phyloP scores from a whole-genome alignment of 1,140 invertebrate genomes.

The Scaptomyza pallida region DNA sequence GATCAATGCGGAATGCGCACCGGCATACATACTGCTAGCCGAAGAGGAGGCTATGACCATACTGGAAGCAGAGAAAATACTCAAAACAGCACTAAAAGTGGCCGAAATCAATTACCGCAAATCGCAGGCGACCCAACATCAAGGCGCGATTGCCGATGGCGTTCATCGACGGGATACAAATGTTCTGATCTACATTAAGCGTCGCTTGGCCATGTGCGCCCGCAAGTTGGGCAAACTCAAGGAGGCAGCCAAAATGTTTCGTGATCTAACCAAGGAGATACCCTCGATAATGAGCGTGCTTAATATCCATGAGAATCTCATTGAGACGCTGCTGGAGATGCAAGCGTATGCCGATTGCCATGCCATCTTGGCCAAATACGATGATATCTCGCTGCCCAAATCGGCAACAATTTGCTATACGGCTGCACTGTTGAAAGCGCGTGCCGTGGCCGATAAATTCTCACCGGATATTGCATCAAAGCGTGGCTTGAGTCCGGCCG shows the following conservation, averaged over 20 bases:
- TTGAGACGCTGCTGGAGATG: constrained; percentile 97
- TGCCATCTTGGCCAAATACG: constrained; percentile 97
- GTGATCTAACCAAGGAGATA: constrained; percentile 98
- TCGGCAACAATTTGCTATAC: constrained; percentile 99
- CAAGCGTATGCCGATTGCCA: constrained; percentile 97
- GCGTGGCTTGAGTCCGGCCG: constrained; percentile 93
- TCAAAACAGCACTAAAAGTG: constrained; percentile 94
- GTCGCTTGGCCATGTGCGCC: constrained; percentile 98
- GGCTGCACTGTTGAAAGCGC: constrained; percentile 95
- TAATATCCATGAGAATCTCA: constrained; percentile 98
- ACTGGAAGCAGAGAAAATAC: constrained; percentile 93
- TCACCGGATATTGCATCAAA: constrained; percentile 95
- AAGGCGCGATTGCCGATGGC: constrained; percentile 90
- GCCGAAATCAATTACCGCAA: constrained; percentile 93
- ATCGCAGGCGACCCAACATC: constrained; percentile 90
- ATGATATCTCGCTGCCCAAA: constrained; percentile 97
- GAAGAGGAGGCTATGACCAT: constrained; percentile 98
- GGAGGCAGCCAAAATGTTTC: constrained; percentile 98
- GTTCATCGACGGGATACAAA: constrained; percentile 96
- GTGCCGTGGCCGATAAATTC: constrained; percentile 96
- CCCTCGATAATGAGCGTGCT: constrained; percentile 96
- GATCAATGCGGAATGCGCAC: constrained; percentile 96
- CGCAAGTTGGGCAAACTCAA: constrained; percentile 96
- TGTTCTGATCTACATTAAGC: constrained; percentile 97
- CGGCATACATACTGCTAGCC: constrained; percentile 97